phyloP scores from a whole-genome alignment of 1,140 invertebrate genomes.

The Aphaenogaster rudis region DNA sequence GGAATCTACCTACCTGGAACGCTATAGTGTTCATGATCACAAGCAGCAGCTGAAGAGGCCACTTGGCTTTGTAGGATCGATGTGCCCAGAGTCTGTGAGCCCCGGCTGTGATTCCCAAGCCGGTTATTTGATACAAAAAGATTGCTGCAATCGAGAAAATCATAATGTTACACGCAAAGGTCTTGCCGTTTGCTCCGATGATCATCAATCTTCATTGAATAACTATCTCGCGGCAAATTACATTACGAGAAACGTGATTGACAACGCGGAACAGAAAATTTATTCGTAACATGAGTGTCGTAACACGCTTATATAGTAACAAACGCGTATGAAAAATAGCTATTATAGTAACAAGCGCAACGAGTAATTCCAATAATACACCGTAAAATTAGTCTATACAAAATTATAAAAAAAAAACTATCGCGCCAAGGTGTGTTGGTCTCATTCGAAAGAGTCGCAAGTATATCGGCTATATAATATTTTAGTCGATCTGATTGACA shows the following conservation, averaged over 20 bases:
- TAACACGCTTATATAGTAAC: neutral
- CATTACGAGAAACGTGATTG: neutral
- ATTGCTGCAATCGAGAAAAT: constrained; percentile 88
- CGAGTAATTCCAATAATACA: neutral
- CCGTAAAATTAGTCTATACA: neutral
- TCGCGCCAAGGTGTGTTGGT: neutral
- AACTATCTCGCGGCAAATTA: neutral
- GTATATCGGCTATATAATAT: neutral
- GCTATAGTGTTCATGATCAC: constrained; percentile 94
- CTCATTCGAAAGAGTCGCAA: neutral
- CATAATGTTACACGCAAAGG: neutral
- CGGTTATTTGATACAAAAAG: constrained; percentile 90
- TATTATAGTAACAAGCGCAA: neutral
- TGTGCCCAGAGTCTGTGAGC: constrained; percentile 98
- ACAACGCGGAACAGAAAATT: neutral
- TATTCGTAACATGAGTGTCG: neutral
- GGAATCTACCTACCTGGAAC: constrained; percentile 90
- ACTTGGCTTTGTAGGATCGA: constrained; percentile 96
- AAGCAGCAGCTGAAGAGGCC: constrained; percentile 93
- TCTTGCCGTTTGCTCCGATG: neutral
- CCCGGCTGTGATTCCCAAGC: constrained; percentile 96
- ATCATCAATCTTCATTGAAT: neutral
- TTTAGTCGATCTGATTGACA: neutral
- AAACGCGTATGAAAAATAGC: neutral
- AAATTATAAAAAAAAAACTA: neutral